Conservation (phyloP, 2,888 invertebrate species). For the Mactromeris polynyma region DNA sequence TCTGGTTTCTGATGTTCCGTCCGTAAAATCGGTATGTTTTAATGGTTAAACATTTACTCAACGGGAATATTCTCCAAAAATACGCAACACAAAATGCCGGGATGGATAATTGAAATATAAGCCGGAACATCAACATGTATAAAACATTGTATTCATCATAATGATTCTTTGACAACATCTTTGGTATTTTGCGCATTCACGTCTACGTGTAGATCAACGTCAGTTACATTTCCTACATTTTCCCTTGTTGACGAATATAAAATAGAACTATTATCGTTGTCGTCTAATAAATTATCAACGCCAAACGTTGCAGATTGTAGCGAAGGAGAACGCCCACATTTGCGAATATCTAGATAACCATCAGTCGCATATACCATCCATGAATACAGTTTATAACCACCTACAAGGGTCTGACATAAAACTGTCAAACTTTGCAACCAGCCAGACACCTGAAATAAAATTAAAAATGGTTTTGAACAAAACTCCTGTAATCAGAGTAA, state of each 20-base stretch:
- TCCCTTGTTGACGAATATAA: background rate
- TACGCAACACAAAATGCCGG: too few relatives aligned
- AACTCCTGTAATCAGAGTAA: too few relatives aligned
- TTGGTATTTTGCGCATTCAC: background rate
- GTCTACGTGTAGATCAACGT: background rate
- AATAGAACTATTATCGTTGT: background rate
- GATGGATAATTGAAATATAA: too few relatives aligned
- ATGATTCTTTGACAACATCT: too few relatives aligned
- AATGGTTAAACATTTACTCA: too few relatives aligned
- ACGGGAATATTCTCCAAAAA: too few relatives aligned
- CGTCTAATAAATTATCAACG: background rate
- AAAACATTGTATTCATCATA: too few relatives aligned
- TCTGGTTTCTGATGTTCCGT: too few relatives aligned
- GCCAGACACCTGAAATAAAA: conserved; percentile 50
- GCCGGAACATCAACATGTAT: too few relatives aligned
- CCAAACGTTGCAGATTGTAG: background rate
- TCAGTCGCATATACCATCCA: conserved; percentile 38
- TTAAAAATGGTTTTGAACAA: too few relatives aligned
- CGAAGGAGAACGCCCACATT: conserved; percentile 12
- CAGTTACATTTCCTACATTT: background rate
- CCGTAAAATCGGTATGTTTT: too few relatives aligned
- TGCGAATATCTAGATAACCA: conserved; percentile 17
- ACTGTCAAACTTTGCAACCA: conserved; percentile 57
- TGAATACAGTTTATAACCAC: conserved; percentile 58
- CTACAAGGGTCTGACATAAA: conserved; percentile 43